phyloP scores from a whole-genome alignment of 2,113 vertebrate genomes.

The Amblyornis subalaris region DNA sequence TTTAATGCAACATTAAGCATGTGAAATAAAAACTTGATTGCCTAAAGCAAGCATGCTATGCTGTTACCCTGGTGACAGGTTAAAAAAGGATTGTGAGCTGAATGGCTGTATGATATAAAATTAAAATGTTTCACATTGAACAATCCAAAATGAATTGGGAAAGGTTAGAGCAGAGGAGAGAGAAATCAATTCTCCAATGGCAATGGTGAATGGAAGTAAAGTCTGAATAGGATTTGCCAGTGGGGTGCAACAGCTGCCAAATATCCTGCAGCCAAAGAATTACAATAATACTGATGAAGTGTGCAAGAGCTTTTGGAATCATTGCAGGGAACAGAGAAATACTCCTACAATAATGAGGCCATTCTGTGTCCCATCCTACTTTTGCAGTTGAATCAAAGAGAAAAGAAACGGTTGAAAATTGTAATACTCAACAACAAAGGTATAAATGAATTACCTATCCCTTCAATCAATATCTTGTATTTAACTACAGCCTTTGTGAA shows the following conservation, averaged over 20 bases:
- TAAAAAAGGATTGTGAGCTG: constrained; percentile 81
- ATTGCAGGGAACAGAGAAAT: constrained; percentile 83
- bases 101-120: constrained; percentile 89
- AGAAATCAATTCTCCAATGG: constrained; percentile 94
- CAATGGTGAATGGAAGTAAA: constrained; percentile 86
- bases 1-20: constrained; percentile 81
- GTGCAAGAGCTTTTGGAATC: constrained; percentile 85
- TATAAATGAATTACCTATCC: constrained; percentile 54
- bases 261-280: constrained; percentile 93
- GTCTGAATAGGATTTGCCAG: constrained; percentile 94
- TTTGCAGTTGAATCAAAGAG: constrained; percentile 58
- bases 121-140: constrained; percentile 98
- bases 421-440: constrained; percentile 57
- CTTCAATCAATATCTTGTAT: constrained; percentile 36
- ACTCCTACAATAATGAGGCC: constrained; percentile 82
- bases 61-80: constrained; percentile 83
- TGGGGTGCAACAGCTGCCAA: constrained; percentile 96
- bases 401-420: constrained; percentile 57
- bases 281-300: constrained; percentile 97
- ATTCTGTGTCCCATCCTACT: constrained; percentile 73
- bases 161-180: constrained; percentile 85
- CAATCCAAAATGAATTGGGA: constrained; percentile 90
- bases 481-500: constrained; percentile 44
- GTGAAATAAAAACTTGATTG: constrained; percentile 81
- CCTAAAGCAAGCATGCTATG: constrained; percentile 76